These are phyloP conservation scores for Quadroppia sp. DNA, from an alignment of 2,888 invertebrate genomes.

Conservation along the genomic window DNA sequence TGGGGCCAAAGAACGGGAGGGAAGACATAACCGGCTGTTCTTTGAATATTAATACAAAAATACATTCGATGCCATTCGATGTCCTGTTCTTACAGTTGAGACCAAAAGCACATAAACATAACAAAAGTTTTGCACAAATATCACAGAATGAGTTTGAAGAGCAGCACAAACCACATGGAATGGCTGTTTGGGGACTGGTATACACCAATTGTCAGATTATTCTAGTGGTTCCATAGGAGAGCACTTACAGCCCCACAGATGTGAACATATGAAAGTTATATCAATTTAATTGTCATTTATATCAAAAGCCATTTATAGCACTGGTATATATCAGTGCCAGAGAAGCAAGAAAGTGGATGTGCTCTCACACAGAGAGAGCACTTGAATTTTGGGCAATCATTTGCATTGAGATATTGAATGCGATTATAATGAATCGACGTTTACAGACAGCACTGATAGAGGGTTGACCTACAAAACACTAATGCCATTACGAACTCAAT, in stretches of 20 bases:
- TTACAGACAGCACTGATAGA: not conserved
- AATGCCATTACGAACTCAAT: slow-evolving; percentile 7
- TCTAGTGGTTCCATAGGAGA: not conserved
- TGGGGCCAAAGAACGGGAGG: not conserved
- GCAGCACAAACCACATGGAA: slow-evolving; percentile 8
- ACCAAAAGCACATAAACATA: not conserved
- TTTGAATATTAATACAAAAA: too few species aligned
- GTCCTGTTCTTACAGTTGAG: too few species aligned
- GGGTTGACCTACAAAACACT: not conserved
- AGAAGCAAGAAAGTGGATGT: not conserved
- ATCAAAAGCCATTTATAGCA: not conserved
- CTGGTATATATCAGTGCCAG: too few species aligned
- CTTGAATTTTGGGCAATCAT: not conserved
- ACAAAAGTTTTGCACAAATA: not conserved
- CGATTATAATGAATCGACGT: not conserved
- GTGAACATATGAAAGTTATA: not conserved
- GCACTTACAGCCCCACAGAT: not conserved
- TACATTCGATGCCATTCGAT: not conserved
- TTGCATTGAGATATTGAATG: not conserved
- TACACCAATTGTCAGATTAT: not conserved
- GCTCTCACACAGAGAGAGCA: not conserved
- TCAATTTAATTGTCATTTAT: not conserved
- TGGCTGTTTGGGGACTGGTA: not conserved
- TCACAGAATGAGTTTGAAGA: too few species aligned
- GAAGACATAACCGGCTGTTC: too few species aligned